Conservation (phyloP, 2,113 vertebrate species). For the Artemisiospiza belli region DNA sequence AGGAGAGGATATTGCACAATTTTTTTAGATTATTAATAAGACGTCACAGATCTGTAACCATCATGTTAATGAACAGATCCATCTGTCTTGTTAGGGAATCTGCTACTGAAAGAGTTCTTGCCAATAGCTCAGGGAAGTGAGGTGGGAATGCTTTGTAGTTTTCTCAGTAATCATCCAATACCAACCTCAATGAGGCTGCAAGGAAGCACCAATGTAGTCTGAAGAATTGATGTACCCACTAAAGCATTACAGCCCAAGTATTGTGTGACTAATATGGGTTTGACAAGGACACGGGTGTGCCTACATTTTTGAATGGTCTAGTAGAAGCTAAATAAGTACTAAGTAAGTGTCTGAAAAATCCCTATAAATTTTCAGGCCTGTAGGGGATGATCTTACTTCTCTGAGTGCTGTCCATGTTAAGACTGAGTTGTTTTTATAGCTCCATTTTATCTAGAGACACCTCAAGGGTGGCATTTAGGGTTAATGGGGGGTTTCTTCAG, state of each 20-base stretch:
- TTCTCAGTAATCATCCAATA: background rate
- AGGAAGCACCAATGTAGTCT: background rate
- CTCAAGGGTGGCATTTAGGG: fast-evolving
- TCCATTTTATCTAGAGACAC: background rate
- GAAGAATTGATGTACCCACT: background rate
- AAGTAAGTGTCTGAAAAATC: background rate
- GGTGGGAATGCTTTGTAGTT: background rate
- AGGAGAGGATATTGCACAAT: background rate
- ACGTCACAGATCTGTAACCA: background rate
- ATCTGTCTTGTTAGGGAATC: background rate
- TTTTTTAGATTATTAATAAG: background rate
- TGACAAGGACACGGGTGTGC: background rate
- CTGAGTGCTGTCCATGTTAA: background rate
- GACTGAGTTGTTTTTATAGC: background rate
- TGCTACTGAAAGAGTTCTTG: background rate
- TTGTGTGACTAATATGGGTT: background rate
- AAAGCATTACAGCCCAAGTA: background rate
- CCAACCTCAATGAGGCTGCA: background rate
- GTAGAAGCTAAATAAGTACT: background rate
- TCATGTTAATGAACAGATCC: background rate
- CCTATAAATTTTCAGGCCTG: background rate
- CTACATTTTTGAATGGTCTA: background rate
- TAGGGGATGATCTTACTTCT: background rate
- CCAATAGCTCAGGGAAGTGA: background rate
- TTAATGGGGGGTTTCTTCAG: background rate